Conservation (phyloP, 1,140 invertebrate species). For the Antheraea mylitta region DNA sequence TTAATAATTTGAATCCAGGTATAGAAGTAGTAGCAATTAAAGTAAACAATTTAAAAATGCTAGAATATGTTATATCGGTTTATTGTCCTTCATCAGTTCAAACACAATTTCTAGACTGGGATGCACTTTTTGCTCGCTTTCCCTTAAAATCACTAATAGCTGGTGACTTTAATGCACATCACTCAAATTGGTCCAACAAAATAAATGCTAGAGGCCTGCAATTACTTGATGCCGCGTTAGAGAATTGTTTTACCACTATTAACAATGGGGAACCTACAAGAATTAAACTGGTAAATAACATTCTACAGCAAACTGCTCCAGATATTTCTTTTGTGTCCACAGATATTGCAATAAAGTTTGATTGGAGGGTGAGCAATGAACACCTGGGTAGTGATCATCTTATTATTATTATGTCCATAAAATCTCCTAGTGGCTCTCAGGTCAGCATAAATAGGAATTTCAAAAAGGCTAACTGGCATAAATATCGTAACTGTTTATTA, state of each 20-base stretch:
- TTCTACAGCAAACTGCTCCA: constrained; percentile 3
- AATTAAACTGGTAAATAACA: not conserved
- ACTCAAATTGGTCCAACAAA: constrained; percentile 17
- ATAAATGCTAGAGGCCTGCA: constrained; percentile 5
- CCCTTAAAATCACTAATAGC: constrained; percentile 9
- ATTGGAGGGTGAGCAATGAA: constrained; percentile 6
- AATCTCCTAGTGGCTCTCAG: not conserved
- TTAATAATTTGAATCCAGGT: not conserved
- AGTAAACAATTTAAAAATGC: constrained; percentile 5
- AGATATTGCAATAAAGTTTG: constrained; percentile 6
- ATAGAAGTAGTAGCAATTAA: constrained; percentile 12
- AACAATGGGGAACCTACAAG: constrained; percentile 11
- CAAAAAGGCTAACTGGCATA: constrained; percentile 26
- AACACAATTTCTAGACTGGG: too few relatives aligned
- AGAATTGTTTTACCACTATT: constrained; percentile 6
- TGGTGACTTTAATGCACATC: constrained; percentile 17
- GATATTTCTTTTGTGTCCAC: constrained; percentile 11
- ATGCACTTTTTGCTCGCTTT: too few relatives aligned
- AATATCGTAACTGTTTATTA: constrained; percentile 8
- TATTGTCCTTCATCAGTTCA: too few relatives aligned
- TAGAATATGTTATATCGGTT: constrained; percentile 6
- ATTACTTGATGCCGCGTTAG: constrained; percentile 4
- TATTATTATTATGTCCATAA: constrained; percentile 2
- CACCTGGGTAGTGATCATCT: constrained; percentile 16
- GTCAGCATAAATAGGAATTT: constrained; percentile 4